These are phyloP conservation scores for Pseudorhiza aurosa DNA, from an alignment of 30 jellyfish, hydroid and myxozoan species.

Conservation along the genomic window DNA sequence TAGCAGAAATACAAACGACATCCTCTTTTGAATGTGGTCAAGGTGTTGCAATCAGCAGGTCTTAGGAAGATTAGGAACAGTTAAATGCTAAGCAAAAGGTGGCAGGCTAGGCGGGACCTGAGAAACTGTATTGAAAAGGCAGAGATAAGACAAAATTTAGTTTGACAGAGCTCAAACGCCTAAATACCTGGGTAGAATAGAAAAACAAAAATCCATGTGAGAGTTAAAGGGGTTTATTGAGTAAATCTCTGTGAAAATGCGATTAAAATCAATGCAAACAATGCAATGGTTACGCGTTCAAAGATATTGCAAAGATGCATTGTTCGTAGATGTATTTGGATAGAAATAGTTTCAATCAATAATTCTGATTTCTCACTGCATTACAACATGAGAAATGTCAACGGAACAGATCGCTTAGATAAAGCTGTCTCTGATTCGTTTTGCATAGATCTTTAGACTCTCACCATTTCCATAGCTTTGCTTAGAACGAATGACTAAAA, in stretches of 20 bases:
- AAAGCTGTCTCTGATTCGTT: not conserved
- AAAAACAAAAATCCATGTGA: not conserved
- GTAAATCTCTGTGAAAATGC: not conserved
- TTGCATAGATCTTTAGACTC: not conserved
- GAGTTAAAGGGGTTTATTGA: not conserved
- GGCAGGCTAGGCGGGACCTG: slow-evolving; percentile 65
- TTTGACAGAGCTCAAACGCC: slow-evolving; percentile 18
- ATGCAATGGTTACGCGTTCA: not conserved
- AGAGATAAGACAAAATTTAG: slow-evolving; percentile 10
- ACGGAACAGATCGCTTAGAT: not conserved
- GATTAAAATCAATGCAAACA: not conserved
- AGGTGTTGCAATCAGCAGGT: slow-evolving; percentile 11
- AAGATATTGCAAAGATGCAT: not conserved
- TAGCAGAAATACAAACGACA: slow-evolving; percentile 8
- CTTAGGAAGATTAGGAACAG: slow-evolving; percentile 32
- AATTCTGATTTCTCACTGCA: not conserved
- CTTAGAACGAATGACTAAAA: not conserved
- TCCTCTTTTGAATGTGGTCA: slow-evolving; percentile 39
- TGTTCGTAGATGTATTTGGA: not conserved
- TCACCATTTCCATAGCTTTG: not conserved
- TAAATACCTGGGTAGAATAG: slow-evolving; percentile 21
- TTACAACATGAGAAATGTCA: not conserved
- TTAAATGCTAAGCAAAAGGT: slow-evolving; percentile 22
- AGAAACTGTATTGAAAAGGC: not conserved
- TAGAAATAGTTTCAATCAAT: not conserved